phyloP scores from a whole-genome alignment of 35 echinoderm and acorn worm species.

The Chiridota heheva region DNA sequence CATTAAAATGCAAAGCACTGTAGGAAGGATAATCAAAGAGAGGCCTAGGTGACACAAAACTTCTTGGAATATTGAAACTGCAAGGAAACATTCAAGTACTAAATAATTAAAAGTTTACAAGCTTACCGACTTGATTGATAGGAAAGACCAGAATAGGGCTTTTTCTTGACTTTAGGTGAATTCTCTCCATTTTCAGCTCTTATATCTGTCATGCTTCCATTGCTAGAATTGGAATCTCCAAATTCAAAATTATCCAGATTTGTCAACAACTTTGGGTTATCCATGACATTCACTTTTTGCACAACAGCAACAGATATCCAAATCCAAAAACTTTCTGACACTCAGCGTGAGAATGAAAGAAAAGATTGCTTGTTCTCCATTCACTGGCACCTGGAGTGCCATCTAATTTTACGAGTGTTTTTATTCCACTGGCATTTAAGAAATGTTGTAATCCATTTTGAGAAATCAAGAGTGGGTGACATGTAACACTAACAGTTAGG shows the following conservation, averaged over 20 bases:
- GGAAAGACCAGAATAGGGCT: conserved; percentile 54
- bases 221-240: conserved; percentile 8
- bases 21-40: background rate
- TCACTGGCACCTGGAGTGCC: no score
- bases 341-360: no score
- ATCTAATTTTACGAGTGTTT: no score
- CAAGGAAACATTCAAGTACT: background rate
- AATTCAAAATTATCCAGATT: background rate
- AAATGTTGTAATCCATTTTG: no score
- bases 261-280: no score
- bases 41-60: background rate
- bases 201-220: conserved; percentile 17
- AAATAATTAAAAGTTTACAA: background rate
- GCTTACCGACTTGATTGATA: conserved; percentile 72
- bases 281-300: no score
- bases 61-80: background rate
- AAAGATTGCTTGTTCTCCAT: no score
- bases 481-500: no score
- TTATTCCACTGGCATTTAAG: no score
- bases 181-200: conserved; percentile 10
- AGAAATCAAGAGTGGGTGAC: no score
- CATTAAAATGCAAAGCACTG: background rate
- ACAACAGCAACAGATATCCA: no score
- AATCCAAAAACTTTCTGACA: no score
- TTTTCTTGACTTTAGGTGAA: conserved; percentile 17